These are phyloP conservation scores for Dermochelys coriacea DNA, from an alignment of 2,797 vertebrate genomes.

Conservation along the genomic window DNA sequence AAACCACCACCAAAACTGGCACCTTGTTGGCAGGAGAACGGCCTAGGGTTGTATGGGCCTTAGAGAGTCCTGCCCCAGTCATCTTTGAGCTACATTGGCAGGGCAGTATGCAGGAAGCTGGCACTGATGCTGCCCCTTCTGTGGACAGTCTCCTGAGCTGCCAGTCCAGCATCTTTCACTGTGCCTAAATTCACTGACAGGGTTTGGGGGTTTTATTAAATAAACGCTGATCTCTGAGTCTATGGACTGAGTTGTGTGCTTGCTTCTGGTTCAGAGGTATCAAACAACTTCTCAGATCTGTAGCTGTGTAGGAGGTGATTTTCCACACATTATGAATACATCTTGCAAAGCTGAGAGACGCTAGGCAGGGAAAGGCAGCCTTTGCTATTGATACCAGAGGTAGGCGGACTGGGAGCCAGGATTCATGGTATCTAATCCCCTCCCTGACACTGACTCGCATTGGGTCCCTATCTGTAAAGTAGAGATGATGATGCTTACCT, in stretches of 20 bases:
- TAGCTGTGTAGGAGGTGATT: neutral
- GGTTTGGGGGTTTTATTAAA: neutral
- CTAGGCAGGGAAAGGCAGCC: neutral
- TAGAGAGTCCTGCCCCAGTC: neutral
- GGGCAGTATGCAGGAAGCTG: neutral
- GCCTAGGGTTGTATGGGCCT: neutral
- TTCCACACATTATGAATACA: neutral
- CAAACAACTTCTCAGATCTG: fast-evolving
- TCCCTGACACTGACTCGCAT: neutral
- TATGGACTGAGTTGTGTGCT: neutral
- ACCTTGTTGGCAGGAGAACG: neutral
- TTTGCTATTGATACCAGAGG: neutral
- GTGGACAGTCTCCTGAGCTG: neutral
- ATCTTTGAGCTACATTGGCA: neutral
- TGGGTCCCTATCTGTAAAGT: neutral
- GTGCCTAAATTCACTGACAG: neutral
- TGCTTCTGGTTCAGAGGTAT: neutral
- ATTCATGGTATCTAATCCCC: neutral
- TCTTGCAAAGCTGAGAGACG: neutral
- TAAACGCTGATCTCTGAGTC: neutral
- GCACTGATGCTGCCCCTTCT: neutral
- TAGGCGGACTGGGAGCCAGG: neutral
- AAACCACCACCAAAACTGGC: fast-evolving
- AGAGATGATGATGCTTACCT: neutral
- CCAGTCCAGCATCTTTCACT: neutral